Evolutionary conservation across 1,140 invertebrate genomes (phyloP), one percentile per base, ranked within the genome.

Genomic region (Formica selysi): DNA sequence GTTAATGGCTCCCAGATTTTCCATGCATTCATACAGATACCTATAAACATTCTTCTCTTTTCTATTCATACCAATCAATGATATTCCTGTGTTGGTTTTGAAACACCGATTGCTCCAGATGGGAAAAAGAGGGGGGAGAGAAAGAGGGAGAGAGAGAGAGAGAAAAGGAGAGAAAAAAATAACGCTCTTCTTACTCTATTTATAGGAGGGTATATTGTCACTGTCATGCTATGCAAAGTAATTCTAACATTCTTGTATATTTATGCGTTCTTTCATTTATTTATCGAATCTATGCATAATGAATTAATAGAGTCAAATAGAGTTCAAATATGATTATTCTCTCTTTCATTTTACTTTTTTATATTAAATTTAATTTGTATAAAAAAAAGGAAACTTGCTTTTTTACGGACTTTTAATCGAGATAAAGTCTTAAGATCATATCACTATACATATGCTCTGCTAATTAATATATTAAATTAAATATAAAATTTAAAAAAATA

Each of bases 1-100:
- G 87, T 86, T 87, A 89, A 87, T 86, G 86, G 76, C 70, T 76
- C 86, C 70, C 61, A 48, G 61, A 88, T 86, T 80, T 85, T 86
- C 71, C 65, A 76, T 41, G 44, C 38, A 74, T 62, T 87, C 76
- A 54, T 59, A 89, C 76, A 51, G 41, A 48, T 44, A 32, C 32
- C 32, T 32, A 83, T 41, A 59, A 48, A 83, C n/a, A 48, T 54
- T 68, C 38, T 61, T 36, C 54, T 62, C 22, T 29, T 38, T 83
- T 2, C 57, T 5, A 36, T 74, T 81, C 19, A 73, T 44, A 32
- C 6, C 16, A 29, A 48, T 61, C 19, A 29, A 8, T 38, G 8
- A 44, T 32, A 36, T 44, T 7, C 29, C 16, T 70, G 51, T 71
- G n/a, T 62, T 36, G 68, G 13, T 48, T 62, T 62, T 19, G n/a